Percentiles rank a stretch among this genome's conserved stretches.
Conservation (phyloP, 2,797 vertebrate species). For the Phoebastria nigripes region DNA sequence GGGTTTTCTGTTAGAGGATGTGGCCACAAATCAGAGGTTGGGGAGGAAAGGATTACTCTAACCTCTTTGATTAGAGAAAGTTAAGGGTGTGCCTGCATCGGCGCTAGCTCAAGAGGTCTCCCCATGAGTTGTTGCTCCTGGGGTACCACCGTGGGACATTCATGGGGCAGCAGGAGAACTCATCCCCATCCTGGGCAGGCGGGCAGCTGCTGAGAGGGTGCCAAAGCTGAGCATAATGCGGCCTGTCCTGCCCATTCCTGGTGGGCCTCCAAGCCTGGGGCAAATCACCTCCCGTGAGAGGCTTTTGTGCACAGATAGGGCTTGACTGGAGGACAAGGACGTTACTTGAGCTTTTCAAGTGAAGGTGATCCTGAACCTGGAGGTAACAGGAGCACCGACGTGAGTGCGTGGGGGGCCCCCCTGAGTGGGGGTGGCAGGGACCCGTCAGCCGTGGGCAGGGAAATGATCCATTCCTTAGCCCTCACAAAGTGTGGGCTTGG, state of each 20-base stretch:
- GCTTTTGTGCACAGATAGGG: not conserved
- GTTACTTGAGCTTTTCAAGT: not conserved
- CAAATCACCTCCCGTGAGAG: not conserved
- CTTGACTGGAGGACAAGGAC: not conserved
- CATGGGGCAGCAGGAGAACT: not conserved
- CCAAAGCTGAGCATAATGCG: not conserved
- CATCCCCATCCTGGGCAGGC: rapidly evolving
- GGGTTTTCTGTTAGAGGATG: slow-evolving; percentile 23
- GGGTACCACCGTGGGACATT: rapidly evolving
- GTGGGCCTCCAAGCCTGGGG: not conserved
- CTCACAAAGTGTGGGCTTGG: not conserved
- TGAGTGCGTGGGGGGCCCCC: not conserved
- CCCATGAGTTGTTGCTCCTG: not conserved
- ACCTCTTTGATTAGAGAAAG: not conserved
- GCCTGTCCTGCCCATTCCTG: not conserved
- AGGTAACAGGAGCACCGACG: rapidly evolving
- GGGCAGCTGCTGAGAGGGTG: not conserved
- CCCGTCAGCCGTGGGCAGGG: not conserved
- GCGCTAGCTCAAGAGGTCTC: not conserved
- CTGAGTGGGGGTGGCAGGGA: not conserved
- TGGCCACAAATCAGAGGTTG: slow-evolving; percentile 37
- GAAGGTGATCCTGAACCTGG: not conserved
- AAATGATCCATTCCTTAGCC: not conserved
- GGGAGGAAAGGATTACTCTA: not conserved
- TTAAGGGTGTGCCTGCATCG: not conserved